These are phyloP conservation scores for Sebastes kiyomatsui DNA, from an alignment of 2,797 vertebrate genomes.

Conservation along the genomic window DNA sequence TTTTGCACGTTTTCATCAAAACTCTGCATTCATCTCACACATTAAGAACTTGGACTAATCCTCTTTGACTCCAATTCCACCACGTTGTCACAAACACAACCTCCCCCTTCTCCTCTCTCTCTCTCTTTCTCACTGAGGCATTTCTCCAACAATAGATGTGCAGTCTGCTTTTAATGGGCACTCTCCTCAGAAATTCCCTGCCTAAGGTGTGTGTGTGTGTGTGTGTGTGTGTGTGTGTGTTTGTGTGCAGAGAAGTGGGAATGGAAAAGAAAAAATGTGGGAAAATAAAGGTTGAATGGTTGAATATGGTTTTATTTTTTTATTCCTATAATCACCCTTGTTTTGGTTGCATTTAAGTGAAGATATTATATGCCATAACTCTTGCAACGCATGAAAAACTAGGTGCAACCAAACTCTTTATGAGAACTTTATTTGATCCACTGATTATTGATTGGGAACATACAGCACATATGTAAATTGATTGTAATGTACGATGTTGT, in stretches of 20 bases:
- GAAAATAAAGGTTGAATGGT: background rate
- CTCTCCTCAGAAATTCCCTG: background rate
- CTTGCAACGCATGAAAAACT: background rate
- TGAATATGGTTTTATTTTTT: background rate
- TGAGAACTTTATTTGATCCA: background rate
- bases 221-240: constrained; percentile 42
- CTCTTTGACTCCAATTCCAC: constrained; percentile 62
- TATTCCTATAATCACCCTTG: background rate
- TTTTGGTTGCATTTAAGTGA: background rate
- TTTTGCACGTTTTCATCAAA: background rate
- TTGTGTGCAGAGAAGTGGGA: constrained; percentile 6
- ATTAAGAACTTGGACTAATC: constrained; percentile 69
- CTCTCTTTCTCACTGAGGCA: constrained; percentile 9
- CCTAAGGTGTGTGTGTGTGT: constrained; percentile 33
- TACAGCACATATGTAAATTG: no score
- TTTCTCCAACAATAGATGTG: constrained; percentile 46
- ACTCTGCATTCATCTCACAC: background rate
- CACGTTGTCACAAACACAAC: constrained; percentile 68
- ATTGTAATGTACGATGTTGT: no score
- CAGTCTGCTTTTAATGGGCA: constrained; percentile 19
- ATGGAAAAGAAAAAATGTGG: background rate
- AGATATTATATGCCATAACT: background rate
- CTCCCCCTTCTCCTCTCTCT: background rate
- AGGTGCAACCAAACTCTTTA: background rate
- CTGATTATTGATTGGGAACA: no score